phyloP scores from a whole-genome alignment of 2,888 invertebrate species.

The Cactoblastis cactorum region DNA sequence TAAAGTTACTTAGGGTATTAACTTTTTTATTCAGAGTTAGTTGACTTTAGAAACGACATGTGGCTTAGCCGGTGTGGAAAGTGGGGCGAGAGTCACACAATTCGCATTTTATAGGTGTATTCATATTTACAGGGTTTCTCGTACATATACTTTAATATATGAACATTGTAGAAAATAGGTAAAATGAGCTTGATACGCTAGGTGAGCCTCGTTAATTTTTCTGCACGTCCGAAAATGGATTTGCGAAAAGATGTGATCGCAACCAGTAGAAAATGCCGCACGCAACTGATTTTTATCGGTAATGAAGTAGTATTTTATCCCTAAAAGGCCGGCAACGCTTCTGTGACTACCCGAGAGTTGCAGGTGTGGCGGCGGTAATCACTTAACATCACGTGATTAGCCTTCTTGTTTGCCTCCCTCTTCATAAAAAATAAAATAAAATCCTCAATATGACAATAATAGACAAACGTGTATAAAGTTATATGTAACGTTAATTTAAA shows the following conservation, averaged over 20 bases:
- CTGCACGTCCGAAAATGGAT: neutral
- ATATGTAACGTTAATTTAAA: too few species aligned
- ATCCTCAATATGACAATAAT: too few species aligned
- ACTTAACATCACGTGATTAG: too few species aligned
- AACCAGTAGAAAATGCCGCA: neutral
- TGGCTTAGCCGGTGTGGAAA: constrained; percentile 67
- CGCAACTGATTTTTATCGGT: neutral
- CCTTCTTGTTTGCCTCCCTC: too few species aligned
- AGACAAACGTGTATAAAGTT: too few species aligned
- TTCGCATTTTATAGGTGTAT: constrained; percentile 65
- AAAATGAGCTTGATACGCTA: constrained; percentile 19
- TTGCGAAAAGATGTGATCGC: neutral
- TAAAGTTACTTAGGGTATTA: constrained; percentile 25
- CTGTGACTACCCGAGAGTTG: too few species aligned
- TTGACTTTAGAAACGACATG: constrained; percentile 49
- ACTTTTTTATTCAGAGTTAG: constrained; percentile 44
- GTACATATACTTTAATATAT: constrained; percentile 46
- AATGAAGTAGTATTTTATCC: neutral
- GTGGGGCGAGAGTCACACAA: constrained; percentile 72
- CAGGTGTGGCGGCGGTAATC: too few species aligned
- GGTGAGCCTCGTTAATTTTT: constrained; percentile 4
- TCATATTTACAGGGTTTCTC: constrained; percentile 53
- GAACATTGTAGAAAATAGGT: constrained; percentile 33
- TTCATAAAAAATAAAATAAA: too few species aligned
- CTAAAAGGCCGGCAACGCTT: too few species aligned